Base-by-base conservation (phyloP, 1,140 invertebrate species). In the Leptonema lineaticorne region DNA sequence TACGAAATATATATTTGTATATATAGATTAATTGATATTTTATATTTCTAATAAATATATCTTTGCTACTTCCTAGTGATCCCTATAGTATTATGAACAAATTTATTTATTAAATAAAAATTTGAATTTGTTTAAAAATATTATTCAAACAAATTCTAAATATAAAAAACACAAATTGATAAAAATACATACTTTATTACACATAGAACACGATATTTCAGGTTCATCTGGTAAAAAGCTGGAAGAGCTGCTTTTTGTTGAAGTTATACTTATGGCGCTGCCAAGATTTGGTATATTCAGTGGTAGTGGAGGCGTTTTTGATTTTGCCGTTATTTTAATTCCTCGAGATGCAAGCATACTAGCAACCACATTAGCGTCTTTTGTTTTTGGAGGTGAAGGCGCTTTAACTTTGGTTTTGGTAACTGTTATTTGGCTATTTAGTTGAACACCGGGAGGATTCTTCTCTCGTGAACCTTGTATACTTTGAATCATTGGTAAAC, bases 341-440 rank as follows among this genome's bases (percentile, higher is more conserved):
- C 90, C 90, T 69, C 90, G 78, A 11, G 89, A 88, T 8, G 89
- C 89, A 45, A 92, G 77, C 30, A 91, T 86, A 77, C 88, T 90
- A 0, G 90, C 89, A 70, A 91, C 90, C 1, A 86, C 86, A 64
- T 87, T 89, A 4, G 89, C 87, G 73, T 90, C 88, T 29, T 85
- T 85, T 69, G 87, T 87, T 33, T 86, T 86, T 2, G 81, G 79
- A 6, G 77, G 75, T 1, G 76, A 50, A 6, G 71, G 76, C 14
- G 66, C 67, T n/a, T 24, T n/a, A 9, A 67, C 69, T 69, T 71
- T 69, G 67, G 77, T 85, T 71, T 88, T 85, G 58, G 88, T 90
- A 63, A 90, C 78, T 6, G 89, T 90, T 37, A 83, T 79, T 75
- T 81, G 78, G 67, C 76, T 78, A 20, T 79, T 79, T 29, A 82